Base-by-base conservation (phyloP, 2,797 vertebrate genomes). In the Phalanger gymnotis region DNA sequence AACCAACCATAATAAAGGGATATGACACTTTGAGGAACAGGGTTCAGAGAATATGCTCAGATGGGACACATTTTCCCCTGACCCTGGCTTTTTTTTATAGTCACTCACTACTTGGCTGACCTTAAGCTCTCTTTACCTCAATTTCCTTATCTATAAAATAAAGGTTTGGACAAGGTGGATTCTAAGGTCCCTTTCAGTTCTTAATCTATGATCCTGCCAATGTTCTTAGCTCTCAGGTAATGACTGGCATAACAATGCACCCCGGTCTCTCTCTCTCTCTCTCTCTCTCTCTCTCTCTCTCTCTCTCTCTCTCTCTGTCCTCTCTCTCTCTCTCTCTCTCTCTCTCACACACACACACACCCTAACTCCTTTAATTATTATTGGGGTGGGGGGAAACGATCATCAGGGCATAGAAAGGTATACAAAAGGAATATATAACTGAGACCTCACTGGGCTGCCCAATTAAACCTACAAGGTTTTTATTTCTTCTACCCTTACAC, bases 331-430 rank as follows among this genome's bases (percentile, higher is more conserved):
- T 53, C 53, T 53, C 53, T 53, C 53, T 53, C 53, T 53, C 53
- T 53, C 53, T 53, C 53, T 53, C 54, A 31, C 57, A 58, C 57
- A 30, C 57, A 58, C 30, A 31, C 28, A 58, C 57, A 58, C 57
- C 34, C 66, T 73, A 81, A 81, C n/a, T 81, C 66, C 16, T 81
- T 81, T 81, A 47, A 81, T 5, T 81, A 2, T 81, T 73, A 58
- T 47, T 40, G 14, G 14, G 34, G 3, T 0, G 7, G n/a, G 2
- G 31, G 34, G 0, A 4, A n/a, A 0, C 0, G n/a, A 16, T 19
- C 61, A n/a, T 66, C 61, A 66, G 61, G 9, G 11, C 66, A 73
- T 13, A 73, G 19, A 73, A 73, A 73, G n/a, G 40, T 19, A 40
- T 40, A 40, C 5, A 73, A 73, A 73, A 40, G 16, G 66, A 73